Evolutionary conservation across 2,113 vertebrate species (phyloP).

Genomic region (Notothenia coriiceps): DNA sequence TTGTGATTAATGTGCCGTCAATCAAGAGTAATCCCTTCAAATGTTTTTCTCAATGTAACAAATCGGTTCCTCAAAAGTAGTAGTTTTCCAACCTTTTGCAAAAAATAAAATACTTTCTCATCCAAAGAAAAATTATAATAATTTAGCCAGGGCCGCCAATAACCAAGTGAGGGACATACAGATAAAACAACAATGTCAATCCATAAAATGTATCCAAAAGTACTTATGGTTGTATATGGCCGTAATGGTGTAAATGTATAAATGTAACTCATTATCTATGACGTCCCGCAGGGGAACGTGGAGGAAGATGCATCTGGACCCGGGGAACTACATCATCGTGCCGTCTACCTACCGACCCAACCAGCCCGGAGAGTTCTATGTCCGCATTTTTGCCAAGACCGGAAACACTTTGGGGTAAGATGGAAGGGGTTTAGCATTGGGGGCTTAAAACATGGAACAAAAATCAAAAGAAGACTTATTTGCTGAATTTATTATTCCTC

Average conservation of each 20-base stretch:
- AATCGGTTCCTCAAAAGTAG: neutral
- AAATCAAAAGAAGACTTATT: neutral
- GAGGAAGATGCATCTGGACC: slow-evolving; percentile 80
- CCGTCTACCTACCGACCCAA: slow-evolving; percentile 81
- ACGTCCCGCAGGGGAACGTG: slow-evolving; percentile 76
- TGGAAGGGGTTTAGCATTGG: neutral
- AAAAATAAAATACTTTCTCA: neutral
- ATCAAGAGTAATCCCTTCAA: neutral
- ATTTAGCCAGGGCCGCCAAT: neutral
- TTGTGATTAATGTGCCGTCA: neutral
- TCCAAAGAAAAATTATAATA: neutral
- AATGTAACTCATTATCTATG: neutral
- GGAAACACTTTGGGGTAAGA: slow-evolving; percentile 83
- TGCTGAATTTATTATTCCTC: neutral
- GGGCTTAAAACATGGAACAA: neutral
- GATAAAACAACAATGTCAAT: neutral
- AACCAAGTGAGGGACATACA: neutral
- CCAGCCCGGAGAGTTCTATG: slow-evolving; percentile 81
- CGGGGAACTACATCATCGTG: slow-evolving; percentile 82
- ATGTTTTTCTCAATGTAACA: neutral
- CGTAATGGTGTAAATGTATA: neutral
- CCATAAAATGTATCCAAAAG: neutral
- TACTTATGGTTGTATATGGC: neutral
- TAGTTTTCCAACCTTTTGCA: too few species aligned
- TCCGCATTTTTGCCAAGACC: slow-evolving; percentile 85